These are phyloP conservation scores for Papilio xuthus DNA, from an alignment of 1,140 invertebrate genomes.

Conservation along the genomic window DNA sequence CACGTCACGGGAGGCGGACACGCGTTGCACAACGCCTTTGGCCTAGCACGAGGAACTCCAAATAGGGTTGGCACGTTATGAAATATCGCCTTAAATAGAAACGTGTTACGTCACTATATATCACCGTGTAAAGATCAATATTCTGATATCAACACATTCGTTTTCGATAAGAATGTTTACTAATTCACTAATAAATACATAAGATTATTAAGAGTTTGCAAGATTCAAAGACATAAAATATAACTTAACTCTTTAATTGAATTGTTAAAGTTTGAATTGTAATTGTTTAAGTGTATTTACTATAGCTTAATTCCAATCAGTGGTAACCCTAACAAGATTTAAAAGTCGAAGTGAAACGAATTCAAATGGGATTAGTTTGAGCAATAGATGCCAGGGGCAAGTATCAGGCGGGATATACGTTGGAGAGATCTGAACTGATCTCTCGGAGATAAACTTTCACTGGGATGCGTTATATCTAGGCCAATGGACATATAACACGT, in stretches of 20 bases:
- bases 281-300: neutral
- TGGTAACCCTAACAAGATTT: conserved; percentile 5
- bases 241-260: no score
- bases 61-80: conserved; percentile 22
- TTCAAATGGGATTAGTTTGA: conserved; percentile 62
- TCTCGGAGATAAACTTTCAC: conserved; percentile 10
- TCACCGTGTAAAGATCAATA: neutral
- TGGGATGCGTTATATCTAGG: conserved; percentile 13
- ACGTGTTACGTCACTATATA: neutral
- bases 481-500: neutral
- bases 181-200: neutral
- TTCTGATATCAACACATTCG: neutral
- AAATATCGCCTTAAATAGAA: neutral
- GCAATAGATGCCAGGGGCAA: conserved; percentile 65
- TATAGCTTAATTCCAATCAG: neutral
- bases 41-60: conserved; percentile 54
- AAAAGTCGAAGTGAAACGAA: conserved; percentile 55
- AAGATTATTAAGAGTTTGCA: no score
- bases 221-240: no score
- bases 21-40: conserved; percentile 61
- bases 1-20: conserved; percentile 63
- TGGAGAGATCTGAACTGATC: neutral
- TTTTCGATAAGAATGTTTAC: neutral
- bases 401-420: neutral
- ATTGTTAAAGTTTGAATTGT: no score